A percentile compares a stretch with the other conserved stretches of the same genome.
phyloP scores from a whole-genome alignment of 2,113 vertebrate genomes.

The Phyllostomus discolor region DNA sequence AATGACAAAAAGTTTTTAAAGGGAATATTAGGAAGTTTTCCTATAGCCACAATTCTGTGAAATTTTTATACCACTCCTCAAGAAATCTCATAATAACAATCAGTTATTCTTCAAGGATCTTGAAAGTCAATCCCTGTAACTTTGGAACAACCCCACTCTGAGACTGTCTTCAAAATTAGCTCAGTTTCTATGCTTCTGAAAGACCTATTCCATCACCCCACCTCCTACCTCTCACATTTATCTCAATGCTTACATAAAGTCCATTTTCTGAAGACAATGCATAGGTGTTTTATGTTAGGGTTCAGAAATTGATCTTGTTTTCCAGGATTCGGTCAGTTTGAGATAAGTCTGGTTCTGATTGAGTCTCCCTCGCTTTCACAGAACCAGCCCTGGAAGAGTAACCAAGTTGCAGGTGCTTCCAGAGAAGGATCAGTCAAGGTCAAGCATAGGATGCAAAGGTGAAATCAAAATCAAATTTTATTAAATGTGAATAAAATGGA shows the following conservation, averaged over 20 bases:
- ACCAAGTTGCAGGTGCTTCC: background rate
- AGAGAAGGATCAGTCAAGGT: background rate
- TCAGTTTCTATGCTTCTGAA: background rate
- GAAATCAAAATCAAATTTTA: background rate
- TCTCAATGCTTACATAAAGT: background rate
- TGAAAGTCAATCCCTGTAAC: background rate
- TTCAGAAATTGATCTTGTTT: background rate
- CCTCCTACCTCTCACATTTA: background rate
- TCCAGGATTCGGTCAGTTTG: background rate
- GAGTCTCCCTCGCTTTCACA: background rate
- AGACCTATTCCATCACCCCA: background rate
- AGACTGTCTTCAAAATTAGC: background rate
- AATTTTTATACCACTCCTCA: background rate
- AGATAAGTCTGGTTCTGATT: background rate
- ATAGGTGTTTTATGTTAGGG: background rate
- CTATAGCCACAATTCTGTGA: background rate
- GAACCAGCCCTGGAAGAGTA: background rate
- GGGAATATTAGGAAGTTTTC: background rate
- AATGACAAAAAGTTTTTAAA: background rate
- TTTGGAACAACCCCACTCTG: background rate
- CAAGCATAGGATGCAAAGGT: background rate
- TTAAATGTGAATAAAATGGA: background rate
- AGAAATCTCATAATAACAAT: background rate
- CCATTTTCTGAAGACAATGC: background rate
- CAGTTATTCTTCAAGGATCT: background rate